These are phyloP conservation scores for Lysandra bellargus DNA, from an alignment of 2,888 invertebrate genomes.

Conservation along the genomic window DNA sequence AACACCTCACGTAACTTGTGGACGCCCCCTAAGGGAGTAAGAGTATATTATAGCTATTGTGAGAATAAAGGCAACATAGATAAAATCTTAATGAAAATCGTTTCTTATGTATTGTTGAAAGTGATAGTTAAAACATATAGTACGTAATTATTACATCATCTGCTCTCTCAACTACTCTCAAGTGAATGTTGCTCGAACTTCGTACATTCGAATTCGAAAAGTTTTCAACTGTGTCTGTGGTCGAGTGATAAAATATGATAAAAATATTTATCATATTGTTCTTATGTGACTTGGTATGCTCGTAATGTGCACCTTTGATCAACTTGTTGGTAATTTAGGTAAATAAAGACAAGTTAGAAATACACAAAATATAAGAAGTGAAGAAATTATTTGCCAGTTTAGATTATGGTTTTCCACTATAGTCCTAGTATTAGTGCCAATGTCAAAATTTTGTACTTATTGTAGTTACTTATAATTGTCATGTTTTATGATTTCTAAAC, in stretches of 20 bases:
- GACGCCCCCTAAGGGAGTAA: not conserved
- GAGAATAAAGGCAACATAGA: not conserved
- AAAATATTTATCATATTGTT: no score
- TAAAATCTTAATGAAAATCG: constrained; percentile 15
- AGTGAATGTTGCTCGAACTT: constrained; percentile 20
- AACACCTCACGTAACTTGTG: no score
- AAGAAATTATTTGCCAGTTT: not conserved
- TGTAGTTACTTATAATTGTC: no score
- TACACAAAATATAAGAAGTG: no score
- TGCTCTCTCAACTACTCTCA: not conserved
- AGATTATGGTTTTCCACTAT: no score
- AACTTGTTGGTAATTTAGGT: no score
- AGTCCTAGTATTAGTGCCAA: no score
- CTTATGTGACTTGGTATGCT: no score
- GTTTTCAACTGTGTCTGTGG: not conserved
- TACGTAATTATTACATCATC: constrained; percentile 30
- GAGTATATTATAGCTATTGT: not conserved
- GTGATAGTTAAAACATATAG: constrained; percentile 21
- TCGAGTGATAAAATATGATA: not conserved
- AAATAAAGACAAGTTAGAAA: no score
- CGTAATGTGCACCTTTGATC: no score
- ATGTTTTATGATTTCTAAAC: no score
- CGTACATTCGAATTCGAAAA: constrained; percentile 7
- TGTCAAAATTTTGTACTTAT: no score
- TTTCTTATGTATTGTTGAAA: constrained; percentile 12